phyloP scores from a whole-genome alignment of 2,113 vertebrate species.

The Cephalopterus ornatus region DNA sequence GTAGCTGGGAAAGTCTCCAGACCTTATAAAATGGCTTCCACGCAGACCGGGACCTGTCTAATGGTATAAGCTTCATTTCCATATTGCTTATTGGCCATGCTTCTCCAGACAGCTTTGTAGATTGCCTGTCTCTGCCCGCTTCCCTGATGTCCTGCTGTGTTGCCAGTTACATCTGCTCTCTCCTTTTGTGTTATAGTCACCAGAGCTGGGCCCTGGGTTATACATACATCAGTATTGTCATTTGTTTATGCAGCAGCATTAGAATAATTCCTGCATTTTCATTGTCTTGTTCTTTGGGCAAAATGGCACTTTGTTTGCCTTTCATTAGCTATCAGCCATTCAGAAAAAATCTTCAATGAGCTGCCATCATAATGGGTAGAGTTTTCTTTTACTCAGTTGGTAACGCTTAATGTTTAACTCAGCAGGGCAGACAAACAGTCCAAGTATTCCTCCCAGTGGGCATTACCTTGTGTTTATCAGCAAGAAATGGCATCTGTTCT shows the following conservation, averaged over 20 bases:
- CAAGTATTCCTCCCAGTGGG: neutral
- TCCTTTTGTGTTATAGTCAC: neutral
- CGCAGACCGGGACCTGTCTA: constrained; percentile 88
- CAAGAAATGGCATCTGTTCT: constrained; percentile 20
- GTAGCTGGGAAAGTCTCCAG: constrained; percentile 86
- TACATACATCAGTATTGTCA: neutral
- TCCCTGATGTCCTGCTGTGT: neutral
- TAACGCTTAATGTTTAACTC: neutral
- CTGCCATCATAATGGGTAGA: neutral
- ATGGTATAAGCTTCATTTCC: constrained; percentile 75
- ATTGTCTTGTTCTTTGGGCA: neutral
- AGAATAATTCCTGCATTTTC: neutral
- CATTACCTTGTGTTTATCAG: constrained; percentile 30
- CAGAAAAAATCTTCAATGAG: constrained; percentile 13
- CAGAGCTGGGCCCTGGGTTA: neutral
- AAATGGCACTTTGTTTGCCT: neutral
- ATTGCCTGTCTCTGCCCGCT: neutral
- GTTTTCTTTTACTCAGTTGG: neutral
- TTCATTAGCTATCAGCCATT: neutral
- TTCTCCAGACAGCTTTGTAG: neutral
- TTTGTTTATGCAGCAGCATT: neutral
- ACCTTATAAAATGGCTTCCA: constrained; percentile 88
- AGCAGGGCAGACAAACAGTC: neutral
- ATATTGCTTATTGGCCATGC: neutral
- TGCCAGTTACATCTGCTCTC: neutral